A percentile compares a stretch with the other conserved stretches of the same genome.
These are phyloP conservation scores for Hypomecis punctinalis DNA, from an alignment of 2,888 invertebrate genomes.

Conservation along the genomic window DNA sequence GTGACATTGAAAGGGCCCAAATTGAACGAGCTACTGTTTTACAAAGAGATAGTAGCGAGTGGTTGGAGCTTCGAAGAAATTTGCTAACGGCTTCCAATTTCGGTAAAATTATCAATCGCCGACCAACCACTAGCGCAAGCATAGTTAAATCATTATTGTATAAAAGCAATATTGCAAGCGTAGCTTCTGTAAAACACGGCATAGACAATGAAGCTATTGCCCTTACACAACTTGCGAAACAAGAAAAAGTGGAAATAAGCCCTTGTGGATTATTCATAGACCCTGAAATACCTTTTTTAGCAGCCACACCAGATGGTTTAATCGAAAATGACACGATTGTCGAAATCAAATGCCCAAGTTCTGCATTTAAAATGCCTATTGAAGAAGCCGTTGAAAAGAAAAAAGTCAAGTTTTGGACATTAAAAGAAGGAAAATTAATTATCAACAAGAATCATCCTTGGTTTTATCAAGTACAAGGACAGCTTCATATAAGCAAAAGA, in stretches of 20 bases:
- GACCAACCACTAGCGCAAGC: background rate
- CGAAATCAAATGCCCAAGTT: too few relatives aligned
- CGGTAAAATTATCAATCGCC: background rate
- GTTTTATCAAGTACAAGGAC: constrained; percentile 7
- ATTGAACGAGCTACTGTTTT: constrained; percentile 1
- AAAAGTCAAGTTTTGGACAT: background rate
- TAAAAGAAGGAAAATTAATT: background rate
- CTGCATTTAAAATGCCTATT: background rate
- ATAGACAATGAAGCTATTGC: constrained; percentile 5
- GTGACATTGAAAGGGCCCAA: background rate
- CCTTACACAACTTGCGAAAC: background rate
- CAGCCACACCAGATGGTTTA: constrained; percentile 1
- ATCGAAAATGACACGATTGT: too few relatives aligned
- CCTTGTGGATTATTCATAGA: constrained; percentile 13
- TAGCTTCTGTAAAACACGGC: constrained; percentile 4
- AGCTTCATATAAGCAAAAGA: constrained; percentile 24
- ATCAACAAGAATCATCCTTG: constrained; percentile 9
- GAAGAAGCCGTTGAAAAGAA: constrained; percentile 1
- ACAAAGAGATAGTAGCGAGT: constrained; percentile 6
- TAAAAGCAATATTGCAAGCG: background rate
- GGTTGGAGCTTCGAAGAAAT: background rate
- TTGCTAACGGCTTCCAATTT: constrained; percentile 4
- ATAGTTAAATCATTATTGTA: background rate
- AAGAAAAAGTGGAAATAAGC: constrained; percentile 1
- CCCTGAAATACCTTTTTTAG: background rate